These are phyloP conservation scores for Neodontobutis hainanensis DNA, from an alignment of 2,113 vertebrate species.

Conservation along the genomic window DNA sequence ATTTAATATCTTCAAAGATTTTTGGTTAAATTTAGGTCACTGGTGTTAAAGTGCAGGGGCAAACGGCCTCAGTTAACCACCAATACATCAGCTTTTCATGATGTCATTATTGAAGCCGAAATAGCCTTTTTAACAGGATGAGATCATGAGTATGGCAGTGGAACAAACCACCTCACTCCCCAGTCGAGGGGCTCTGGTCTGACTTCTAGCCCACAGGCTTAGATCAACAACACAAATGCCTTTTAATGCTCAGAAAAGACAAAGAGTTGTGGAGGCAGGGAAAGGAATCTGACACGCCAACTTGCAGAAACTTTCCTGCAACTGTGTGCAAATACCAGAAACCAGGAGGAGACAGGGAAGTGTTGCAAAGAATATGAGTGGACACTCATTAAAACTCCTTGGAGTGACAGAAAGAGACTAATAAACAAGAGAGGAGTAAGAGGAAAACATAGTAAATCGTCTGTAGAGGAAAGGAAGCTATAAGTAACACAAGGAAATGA, in stretches of 20 bases:
- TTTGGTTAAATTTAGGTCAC: constrained; percentile 41
- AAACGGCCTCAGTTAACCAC: constrained; percentile 49
- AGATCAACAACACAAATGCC: background rate
- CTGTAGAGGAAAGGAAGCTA: constrained; percentile 1
- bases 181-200: constrained; percentile 22
- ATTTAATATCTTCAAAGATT: constrained; percentile 14
- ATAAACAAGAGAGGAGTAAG: constrained; percentile 30
- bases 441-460: constrained; percentile 11
- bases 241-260: constrained; percentile 7
- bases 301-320: constrained; percentile 43
- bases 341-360: constrained; percentile 35
- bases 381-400: constrained; percentile 37
- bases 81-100: constrained; percentile 47
- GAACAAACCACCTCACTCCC: constrained; percentile 70
- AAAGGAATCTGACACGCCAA: constrained; percentile 14
- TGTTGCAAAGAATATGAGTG: constrained; percentile 23
- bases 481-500: background rate
- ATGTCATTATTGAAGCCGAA: constrained; percentile 36
- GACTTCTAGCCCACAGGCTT: background rate
- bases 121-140: constrained; percentile 56
- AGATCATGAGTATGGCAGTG: constrained; percentile 66
- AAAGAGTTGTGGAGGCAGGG: background rate
- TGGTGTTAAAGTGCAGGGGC: constrained; percentile 27
- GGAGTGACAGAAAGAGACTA: constrained; percentile 15
- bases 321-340: constrained; percentile 42